These are phyloP conservation scores for Naso thynnoides DNA, from an alignment of 2,797 vertebrate genomes.

Conservation along the genomic window DNA sequence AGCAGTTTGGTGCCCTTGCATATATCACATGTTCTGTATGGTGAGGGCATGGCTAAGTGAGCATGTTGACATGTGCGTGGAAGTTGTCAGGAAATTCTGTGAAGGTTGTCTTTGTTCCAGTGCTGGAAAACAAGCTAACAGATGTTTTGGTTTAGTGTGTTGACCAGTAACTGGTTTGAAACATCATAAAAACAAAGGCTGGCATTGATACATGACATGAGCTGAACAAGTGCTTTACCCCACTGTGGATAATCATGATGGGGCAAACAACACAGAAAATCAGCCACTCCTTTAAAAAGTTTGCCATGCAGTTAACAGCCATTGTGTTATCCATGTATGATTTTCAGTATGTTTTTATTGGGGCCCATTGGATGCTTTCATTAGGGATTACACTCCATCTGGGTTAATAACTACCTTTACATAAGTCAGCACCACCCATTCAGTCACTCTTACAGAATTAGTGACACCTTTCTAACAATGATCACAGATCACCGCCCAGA, in stretches of 20 bases:
- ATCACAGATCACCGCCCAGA: conserved; percentile 40
- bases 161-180: conserved; percentile 32
- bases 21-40: conserved; percentile 47
- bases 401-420: conserved; percentile 43
- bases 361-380: conserved; percentile 23
- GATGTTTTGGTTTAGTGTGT: conserved; percentile 58
- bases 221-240: neutral
- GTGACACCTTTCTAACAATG: conserved; percentile 60
- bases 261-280: conserved; percentile 7
- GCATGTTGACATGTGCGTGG: conserved; percentile 32
- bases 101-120: conserved; percentile 56
- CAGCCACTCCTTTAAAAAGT: conserved; percentile 51
- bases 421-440: conserved; percentile 34
- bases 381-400: conserved; percentile 38
- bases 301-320: conserved; percentile 52
- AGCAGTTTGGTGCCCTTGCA: conserved; percentile 34
- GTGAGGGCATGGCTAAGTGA: conserved; percentile 12
- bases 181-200: conserved; percentile 25
- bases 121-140: conserved; percentile 56
- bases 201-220: conserved; percentile 32
- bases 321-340: conserved; percentile 26
- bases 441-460: conserved; percentile 29
- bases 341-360: conserved; percentile 30
- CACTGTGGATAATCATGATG: conserved; percentile 21
- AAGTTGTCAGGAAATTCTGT: conserved; percentile 55